A percentile compares a stretch with the other conserved stretches of the same genome.
phyloP scores from a whole-genome alignment of 2,113 vertebrate genomes.

The Ascaphus truei region DNA sequence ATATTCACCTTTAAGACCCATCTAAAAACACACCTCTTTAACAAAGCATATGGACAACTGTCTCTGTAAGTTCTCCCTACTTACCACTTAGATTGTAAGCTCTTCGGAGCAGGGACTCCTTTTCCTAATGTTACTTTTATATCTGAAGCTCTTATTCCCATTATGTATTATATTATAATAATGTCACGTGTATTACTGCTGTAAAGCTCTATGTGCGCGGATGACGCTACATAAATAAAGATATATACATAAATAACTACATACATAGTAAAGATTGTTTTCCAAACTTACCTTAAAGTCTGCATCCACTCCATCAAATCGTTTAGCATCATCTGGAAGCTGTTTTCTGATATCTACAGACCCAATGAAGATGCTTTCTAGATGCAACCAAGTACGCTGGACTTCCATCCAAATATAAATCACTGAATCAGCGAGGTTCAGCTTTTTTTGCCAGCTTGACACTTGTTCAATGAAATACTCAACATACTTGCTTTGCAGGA shows the following conservation, averaged over 20 bases:
- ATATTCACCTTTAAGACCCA: too few relatives aligned
- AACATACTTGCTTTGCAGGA: conserved; percentile 71
- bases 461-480: conserved; percentile 68
- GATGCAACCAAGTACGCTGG: conserved; percentile 65
- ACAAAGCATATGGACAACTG: too few relatives aligned
- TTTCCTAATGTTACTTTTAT: too few relatives aligned
- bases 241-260: neutral
- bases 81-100: too few relatives aligned
- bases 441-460: conserved; percentile 62
- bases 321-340: conserved; percentile 63
- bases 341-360: conserved; percentile 72
- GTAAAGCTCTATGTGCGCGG: neutral
- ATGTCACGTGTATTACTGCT: too few relatives aligned
- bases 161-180: too few relatives aligned
- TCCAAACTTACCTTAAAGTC: conserved; percentile 72
- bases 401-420: conserved; percentile 75
- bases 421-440: conserved; percentile 63
- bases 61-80: too few relatives aligned
- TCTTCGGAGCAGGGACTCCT: too few relatives aligned
- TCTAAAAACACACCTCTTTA: too few relatives aligned
- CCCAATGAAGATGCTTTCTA: conserved; percentile 76
- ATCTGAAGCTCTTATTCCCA: too few relatives aligned
- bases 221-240: neutral
- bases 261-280: too few relatives aligned
- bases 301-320: conserved; percentile 61